Evolutionary conservation across 2,888 invertebrate species (phyloP).

Genomic region (Pomacea canaliculata): DNA sequence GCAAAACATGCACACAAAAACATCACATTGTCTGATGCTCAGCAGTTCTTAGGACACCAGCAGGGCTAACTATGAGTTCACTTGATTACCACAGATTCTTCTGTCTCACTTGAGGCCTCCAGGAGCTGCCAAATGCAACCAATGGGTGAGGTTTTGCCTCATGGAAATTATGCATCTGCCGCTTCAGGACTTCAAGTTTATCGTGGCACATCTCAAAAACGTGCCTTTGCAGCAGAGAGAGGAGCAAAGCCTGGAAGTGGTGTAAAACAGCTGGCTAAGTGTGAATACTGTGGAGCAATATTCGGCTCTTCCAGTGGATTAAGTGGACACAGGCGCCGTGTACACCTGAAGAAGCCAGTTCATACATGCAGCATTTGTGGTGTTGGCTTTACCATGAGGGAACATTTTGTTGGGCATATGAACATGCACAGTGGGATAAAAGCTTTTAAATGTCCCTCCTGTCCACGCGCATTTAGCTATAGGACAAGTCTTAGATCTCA

Average conservation of each 20-base stretch:
- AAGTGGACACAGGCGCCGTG: constrained; percentile 14
- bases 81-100: constrained; percentile 3
- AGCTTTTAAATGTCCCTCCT: constrained; percentile 15
- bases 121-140: background rate
- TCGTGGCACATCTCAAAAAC: too few species aligned
- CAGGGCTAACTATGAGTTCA: constrained; percentile 1
- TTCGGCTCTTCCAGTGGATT: constrained; percentile 11
- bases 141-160: background rate
- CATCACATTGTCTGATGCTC: too few species aligned
- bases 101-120: background rate
- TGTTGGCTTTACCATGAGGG: constrained; percentile 17
- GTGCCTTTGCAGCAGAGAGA: too few species aligned
- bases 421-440: constrained; percentile 18
- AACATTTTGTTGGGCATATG: constrained; percentile 18
- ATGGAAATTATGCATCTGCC: background rate
- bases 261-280: background rate
- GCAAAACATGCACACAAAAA: too few species aligned
- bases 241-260: too few species aligned
- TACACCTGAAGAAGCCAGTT: constrained; percentile 17
- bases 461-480: constrained; percentile 1
- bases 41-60: background rate
- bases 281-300: constrained; percentile 12
- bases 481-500: constrained; percentile 6
- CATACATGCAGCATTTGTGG: constrained; percentile 11
- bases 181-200: background rate